Conservation (phyloP, 2,113 vertebrate genomes). For the Sclerurus mexicanus region DNA sequence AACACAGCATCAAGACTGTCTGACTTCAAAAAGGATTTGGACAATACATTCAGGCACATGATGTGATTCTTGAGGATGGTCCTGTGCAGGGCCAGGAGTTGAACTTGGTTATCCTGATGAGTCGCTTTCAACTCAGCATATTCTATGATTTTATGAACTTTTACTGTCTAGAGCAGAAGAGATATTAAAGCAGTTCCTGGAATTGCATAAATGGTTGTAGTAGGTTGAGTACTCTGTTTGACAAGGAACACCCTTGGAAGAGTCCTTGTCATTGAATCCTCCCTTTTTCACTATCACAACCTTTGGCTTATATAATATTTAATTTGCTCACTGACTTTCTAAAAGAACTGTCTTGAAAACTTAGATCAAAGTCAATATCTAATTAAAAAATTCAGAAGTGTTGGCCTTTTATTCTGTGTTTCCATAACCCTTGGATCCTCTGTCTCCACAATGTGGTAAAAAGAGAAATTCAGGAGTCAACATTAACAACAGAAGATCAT, state of each 20-base stretch:
- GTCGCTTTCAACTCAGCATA: background rate
- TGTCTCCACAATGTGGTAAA: background rate
- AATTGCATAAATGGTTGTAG: background rate
- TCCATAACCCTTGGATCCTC: background rate
- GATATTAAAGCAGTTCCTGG: background rate
- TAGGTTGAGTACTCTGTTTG: background rate
- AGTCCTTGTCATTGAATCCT: background rate
- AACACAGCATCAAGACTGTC: background rate
- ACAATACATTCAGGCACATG: background rate
- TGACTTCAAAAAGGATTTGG: background rate
- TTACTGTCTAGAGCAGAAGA: background rate
- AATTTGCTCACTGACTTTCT: background rate
- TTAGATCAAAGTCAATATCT: background rate
- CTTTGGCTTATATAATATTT: background rate
- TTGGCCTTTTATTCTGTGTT: background rate
- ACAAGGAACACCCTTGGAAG: background rate
- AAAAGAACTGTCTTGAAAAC: background rate
- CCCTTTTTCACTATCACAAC: background rate
- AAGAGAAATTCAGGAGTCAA: background rate
- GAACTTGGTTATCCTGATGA: background rate
- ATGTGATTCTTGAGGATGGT: background rate
- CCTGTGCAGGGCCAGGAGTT: background rate
- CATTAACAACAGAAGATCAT: background rate
- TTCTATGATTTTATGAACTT: background rate
- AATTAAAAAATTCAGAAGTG: background rate